Conservation (phyloP, 2,888 invertebrate genomes). For the Leptothorax acervorum region DNA sequence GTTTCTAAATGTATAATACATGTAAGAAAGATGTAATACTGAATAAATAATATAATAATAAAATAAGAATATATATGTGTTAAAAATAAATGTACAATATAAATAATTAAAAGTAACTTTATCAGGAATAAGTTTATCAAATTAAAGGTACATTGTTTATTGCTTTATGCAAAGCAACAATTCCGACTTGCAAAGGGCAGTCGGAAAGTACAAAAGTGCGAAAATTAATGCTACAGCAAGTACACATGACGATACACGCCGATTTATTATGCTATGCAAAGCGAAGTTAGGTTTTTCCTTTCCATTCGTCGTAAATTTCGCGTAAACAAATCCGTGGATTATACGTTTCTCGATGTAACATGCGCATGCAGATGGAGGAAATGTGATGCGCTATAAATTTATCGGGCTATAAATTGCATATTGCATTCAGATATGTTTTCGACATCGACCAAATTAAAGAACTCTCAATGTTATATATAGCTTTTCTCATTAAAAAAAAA, state of each 20-base stretch:
- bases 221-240: slow-evolving; percentile 24
- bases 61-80: not conserved
- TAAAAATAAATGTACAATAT: not conserved
- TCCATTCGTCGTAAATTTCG: slow-evolving; percentile 42
- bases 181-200: not conserved
- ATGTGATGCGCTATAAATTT: slow-evolving; percentile 27
- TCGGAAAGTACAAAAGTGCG: not conserved
- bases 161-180: not conserved
- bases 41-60: not conserved
- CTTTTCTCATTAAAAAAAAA: no score
- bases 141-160: not conserved
- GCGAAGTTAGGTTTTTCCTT: slow-evolving; percentile 35
- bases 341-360: slow-evolving; percentile 36
- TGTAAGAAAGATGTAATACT: not conserved
- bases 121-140: not conserved
- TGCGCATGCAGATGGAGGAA: slow-evolving; percentile 19
- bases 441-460: slow-evolving; percentile 17
- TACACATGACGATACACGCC: not conserved
- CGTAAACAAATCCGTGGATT: slow-evolving; percentile 44
- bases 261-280: slow-evolving; percentile 45
- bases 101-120: not conserved
- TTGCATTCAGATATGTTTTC: slow-evolving; percentile 11
- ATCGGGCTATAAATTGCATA: slow-evolving; percentile 11
- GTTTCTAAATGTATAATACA: not conserved
- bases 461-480: not conserved